phyloP scores from a whole-genome alignment of 37 sponge, comb jelly and placozoan genomes.

The Beroe ovata region DNA sequence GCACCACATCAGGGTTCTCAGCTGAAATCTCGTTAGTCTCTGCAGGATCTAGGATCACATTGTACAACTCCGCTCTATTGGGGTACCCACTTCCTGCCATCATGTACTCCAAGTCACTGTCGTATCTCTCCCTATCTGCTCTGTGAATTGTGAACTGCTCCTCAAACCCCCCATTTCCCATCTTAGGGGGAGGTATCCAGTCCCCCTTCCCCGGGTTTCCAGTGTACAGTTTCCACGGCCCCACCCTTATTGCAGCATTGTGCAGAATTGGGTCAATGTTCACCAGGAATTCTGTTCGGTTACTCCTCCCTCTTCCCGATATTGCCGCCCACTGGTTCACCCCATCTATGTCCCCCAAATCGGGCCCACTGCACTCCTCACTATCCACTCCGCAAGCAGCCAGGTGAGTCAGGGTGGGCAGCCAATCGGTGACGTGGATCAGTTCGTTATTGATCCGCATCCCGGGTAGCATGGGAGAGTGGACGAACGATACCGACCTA shows the following conservation, averaged over 20 bases:
- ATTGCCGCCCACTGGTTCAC: slow-evolving; percentile 39
- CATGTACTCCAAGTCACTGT: background rate
- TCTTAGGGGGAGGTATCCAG: background rate
- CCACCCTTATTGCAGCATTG: slow-evolving; percentile 16
- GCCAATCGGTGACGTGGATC: slow-evolving; percentile 37
- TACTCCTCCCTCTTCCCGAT: background rate
- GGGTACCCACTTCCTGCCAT: too few relatives aligned
- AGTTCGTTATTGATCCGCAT: slow-evolving; percentile 17
- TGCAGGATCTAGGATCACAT: background rate
- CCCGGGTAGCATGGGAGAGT: slow-evolving; percentile 48
- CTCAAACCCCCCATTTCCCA: background rate
- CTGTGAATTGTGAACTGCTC: background rate
- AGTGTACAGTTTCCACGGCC: slow-evolving; percentile 11
- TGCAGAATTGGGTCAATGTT: slow-evolving; percentile 10
- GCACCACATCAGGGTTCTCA: background rate
- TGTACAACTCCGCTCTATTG: background rate
- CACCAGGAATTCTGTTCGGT: slow-evolving; percentile 39
- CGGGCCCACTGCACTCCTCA: background rate
- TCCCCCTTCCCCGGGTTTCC: slow-evolving; percentile 23
- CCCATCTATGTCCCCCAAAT: slow-evolving; percentile 16
- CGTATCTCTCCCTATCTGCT: background rate
- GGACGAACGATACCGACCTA: slow-evolving; percentile 6
- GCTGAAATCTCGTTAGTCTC: background rate
- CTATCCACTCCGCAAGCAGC: slow-evolving; percentile 16
- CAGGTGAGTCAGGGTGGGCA: slow-evolving; percentile 1